Evolutionary conservation across 1,140 invertebrate species (phyloP).

Genomic region (Nylanderia fulva): DNA sequence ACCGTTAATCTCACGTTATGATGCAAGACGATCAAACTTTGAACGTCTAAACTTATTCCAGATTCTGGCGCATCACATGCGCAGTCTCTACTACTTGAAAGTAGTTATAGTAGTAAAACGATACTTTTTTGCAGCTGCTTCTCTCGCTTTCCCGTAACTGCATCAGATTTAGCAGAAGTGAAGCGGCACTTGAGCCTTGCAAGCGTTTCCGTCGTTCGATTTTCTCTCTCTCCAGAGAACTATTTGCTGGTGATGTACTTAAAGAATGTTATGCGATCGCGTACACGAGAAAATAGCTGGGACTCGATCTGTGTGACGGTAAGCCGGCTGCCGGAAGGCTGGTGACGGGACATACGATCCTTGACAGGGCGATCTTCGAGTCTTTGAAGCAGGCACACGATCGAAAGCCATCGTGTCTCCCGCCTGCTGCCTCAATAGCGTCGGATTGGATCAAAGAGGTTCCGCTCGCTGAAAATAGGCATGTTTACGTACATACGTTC

Average conservation of each 20-base stretch:
- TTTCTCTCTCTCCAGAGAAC: neutral
- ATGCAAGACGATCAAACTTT: neutral
- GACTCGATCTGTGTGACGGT: slow-evolving; percentile 15
- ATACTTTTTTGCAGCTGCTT: neutral
- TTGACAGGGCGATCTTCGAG: slow-evolving; percentile 52
- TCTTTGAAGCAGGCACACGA: slow-evolving; percentile 57
- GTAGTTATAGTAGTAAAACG: no score
- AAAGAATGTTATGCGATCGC: slow-evolving; percentile 19
- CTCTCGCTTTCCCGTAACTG: neutral
- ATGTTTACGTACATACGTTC: slow-evolving; percentile 61
- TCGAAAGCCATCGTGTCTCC: slow-evolving; percentile 64
- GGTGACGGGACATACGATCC: slow-evolving; percentile 50
- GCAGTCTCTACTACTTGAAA: no score
- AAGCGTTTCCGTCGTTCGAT: neutral
- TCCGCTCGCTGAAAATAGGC: slow-evolving; percentile 47
- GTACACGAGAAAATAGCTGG: slow-evolving; percentile 16
- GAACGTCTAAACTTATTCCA: neutral
- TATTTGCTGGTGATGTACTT: neutral
- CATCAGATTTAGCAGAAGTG: neutral
- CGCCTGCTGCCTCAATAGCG: slow-evolving; percentile 56
- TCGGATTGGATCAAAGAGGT: slow-evolving; percentile 67
- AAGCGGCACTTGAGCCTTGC: neutral
- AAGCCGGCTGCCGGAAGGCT: slow-evolving; percentile 37
- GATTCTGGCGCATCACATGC: neutral
- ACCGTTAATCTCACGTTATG: no score